Evolutionary conservation across 1,140 invertebrate species (phyloP).

Genomic region (Drosophila funebris): DNA sequence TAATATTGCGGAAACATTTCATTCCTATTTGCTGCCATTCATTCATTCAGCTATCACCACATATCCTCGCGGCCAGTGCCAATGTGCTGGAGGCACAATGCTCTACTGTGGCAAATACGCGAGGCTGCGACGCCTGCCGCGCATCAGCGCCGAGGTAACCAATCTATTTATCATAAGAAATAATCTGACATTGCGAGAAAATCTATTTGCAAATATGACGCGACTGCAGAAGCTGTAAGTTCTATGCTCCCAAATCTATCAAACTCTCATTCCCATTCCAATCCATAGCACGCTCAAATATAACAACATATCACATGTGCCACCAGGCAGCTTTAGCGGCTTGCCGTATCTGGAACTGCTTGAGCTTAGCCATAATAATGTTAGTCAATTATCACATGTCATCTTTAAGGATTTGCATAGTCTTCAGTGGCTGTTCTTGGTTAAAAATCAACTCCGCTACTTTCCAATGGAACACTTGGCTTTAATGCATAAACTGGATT

Average conservation of each 20-base stretch:
- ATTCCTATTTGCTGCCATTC: neutral
- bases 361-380: constrained; percentile 84
- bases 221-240: constrained; percentile 65
- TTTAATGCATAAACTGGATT: constrained; percentile 83
- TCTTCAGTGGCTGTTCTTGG: constrained; percentile 84
- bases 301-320: constrained; percentile 81
- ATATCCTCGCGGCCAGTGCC: constrained; percentile 69
- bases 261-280: neutral
- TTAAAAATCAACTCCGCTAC: constrained; percentile 79
- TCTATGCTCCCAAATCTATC: neutral
- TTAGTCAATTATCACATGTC: constrained; percentile 80
- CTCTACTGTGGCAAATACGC: constrained; percentile 68
- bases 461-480: constrained; percentile 83
- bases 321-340: constrained; percentile 62
- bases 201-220: constrained; percentile 59
- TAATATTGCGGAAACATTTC: constrained; percentile 1
- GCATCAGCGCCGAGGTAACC: constrained; percentile 69
- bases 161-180: constrained; percentile 68
- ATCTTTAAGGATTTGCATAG: constrained; percentile 83
- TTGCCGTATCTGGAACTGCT: constrained; percentile 63
- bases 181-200: constrained; percentile 60
- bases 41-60: constrained; percentile 61
- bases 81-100: constrained; percentile 56
- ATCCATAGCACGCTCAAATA: constrained; percentile 64
- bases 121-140: constrained; percentile 58